Base-by-base conservation (phyloP, 2,797 vertebrate genomes). In the Coreius guichenoti region DNA sequence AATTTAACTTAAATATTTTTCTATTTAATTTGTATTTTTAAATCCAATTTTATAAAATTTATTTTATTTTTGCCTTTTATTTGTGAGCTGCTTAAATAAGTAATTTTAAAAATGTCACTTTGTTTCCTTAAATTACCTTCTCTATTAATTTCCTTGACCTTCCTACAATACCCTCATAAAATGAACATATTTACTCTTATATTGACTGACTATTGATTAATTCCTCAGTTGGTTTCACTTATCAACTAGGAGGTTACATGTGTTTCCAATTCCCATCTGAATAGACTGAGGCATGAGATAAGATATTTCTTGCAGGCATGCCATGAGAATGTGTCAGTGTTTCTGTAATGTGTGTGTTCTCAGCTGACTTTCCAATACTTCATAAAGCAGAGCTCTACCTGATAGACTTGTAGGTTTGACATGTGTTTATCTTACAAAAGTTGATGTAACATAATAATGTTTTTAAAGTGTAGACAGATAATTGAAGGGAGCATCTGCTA, bases 301-400 rank as follows among this genome's bases (percentile, higher is more conserved):
- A 31, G 80, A 47, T n/a, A 58, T 78, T 49, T 67, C 56, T 51
- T 67, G 68, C 23, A 11, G 29, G 39, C 33, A 58, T 86, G 78
- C 76, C 13, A 16, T 43, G 33, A 56, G 75, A 83, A 86, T 89
- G 87, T 90, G 80, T 74, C 73, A 86, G 63, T 89, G 86, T 91
- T 89, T 85, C 67, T 67, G 80, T 85, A 67, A 81, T 86, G 36
- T 87, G 84, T 31, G 49, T 26, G 77, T 68, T 92, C 89, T 84
- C 91, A 92, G 90, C 92, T 93, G 92, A 93, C 81, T 76, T 83
- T 73, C 45, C 49, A 85, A 80, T 67, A 39, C 43, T 63, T 82
- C 36, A 77, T 77, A 85, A 79, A 70, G 16, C 47, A 80, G 11
- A 86, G 68, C 49, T 75, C 58, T 56, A 80, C 77, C 47, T 73